Conservation (phyloP, 2,797 vertebrate species). For the Xiphophorus birchmanni region DNA sequence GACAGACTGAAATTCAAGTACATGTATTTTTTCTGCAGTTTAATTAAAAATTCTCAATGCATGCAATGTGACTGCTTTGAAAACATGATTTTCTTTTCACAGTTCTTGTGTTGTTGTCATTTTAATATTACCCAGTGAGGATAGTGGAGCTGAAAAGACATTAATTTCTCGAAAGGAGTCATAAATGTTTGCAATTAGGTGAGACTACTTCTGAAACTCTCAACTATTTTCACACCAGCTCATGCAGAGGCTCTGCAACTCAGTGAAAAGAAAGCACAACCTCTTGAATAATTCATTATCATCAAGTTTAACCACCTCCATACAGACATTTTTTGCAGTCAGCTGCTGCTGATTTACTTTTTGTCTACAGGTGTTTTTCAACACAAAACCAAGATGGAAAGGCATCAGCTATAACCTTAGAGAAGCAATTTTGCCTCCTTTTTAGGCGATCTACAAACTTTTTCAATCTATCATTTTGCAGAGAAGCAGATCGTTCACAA, state of each 20-base stretch:
- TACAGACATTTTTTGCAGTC: not conserved
- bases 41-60: not conserved
- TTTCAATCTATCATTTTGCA: not conserved
- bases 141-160: not conserved
- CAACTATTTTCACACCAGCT: not conserved
- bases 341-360: no score
- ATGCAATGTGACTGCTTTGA: not conserved
- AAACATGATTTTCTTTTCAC: not conserved
- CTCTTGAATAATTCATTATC: not conserved
- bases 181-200: not conserved
- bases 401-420: not conserved
- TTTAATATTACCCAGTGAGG: not conserved
- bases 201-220: not conserved
- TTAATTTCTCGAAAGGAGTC: not conserved
- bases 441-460: not conserved
- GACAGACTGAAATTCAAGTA: not conserved
- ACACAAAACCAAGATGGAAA: not conserved
- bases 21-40: constrained; percentile 1
- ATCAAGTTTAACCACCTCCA: not conserved
- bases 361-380: not conserved
- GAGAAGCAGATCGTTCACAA: not conserved
- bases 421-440: not conserved
- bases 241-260: not conserved
- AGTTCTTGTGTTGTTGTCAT: not conserved
- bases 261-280: not conserved